Evolutionary conservation across 2,888 invertebrate genomes (phyloP), one percentile per base, ranked within the genome.

Genomic region (Zaprionus bogoriensis): DNA sequence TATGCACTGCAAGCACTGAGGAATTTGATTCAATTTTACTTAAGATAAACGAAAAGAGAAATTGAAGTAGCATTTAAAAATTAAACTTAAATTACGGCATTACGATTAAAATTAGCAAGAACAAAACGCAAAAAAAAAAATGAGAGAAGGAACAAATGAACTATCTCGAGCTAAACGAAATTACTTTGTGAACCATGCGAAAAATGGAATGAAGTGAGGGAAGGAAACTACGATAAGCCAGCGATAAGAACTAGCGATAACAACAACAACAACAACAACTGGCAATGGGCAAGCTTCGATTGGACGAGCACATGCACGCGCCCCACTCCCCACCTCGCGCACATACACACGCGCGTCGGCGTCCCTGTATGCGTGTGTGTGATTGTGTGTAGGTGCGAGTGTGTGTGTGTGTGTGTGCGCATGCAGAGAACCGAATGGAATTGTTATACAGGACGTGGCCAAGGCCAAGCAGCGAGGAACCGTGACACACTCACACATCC

Each of bases 1-100:
- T 77, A 83, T 88, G 90, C 91, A 91, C 90, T 91, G 91, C 91
- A 91, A 90, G 91, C 91, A 91, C 90, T 90, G 90, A 90, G 91
- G 91, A 90, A 91, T 91, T 91, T 91, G 90, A 90, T 90, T 89
- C 88, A 89, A 90, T 89, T 88, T 88, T 89, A 89, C 87, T 78
- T 73, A 73, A 81, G 78, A 68, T 67, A 65, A 67, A 76, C 17
- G 67, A 65, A 73, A 76, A 68, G 73, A 53, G 64, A 74, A 81
- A 64, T 74, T 72, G 63, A 74, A 70, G 61, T 57, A 71, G 73
- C 53, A 74, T 67, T 57, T 63, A 71, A 66, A 17, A 17, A 36
- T 17, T 36, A 36, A 62, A 59, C 64, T 42, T 54, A 59, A 60
- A 70, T 67, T 81, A 81, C 51, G 66, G 63, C 64, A 70, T 70